These are phyloP conservation scores for Bergia sp. DNA, from an alignment of 92 coral and sea anemone genomes.

Conservation along the genomic window DNA sequence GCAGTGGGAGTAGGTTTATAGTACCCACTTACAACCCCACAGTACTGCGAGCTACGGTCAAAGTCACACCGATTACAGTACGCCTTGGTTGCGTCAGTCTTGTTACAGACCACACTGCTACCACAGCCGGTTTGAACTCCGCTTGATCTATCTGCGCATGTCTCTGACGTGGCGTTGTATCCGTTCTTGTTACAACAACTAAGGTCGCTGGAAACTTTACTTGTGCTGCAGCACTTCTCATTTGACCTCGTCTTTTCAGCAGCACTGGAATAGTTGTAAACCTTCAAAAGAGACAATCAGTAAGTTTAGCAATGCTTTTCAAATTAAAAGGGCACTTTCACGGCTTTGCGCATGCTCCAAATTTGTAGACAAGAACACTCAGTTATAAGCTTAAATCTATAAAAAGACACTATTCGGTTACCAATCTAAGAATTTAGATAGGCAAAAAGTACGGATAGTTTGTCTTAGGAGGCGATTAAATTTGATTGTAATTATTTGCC, in stretches of 20 bases:
- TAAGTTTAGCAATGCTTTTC: too few relatives aligned
- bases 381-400: too few relatives aligned
- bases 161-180: slow-evolving; percentile 71
- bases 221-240: slow-evolving; percentile 83
- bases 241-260: slow-evolving; percentile 66
- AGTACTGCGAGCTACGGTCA: slow-evolving; percentile 58
- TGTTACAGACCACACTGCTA: slow-evolving; percentile 79
- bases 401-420: too few relatives aligned
- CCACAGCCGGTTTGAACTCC: slow-evolving; percentile 83
- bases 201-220: slow-evolving; percentile 59
- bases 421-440: too few relatives aligned
- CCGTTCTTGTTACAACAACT: slow-evolving; percentile 88
- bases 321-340: too few relatives aligned
- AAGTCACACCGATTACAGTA: slow-evolving; percentile 91
- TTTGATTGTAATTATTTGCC: too few relatives aligned
- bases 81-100: slow-evolving; percentile 63
- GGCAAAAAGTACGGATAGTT: too few relatives aligned
- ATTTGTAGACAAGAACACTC: too few relatives aligned
- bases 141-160: slow-evolving; percentile 85
- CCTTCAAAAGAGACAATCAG: slow-evolving; percentile 48
- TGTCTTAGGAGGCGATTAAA: too few relatives aligned
- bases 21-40: slow-evolving; percentile 78
- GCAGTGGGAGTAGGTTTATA: slow-evolving; percentile 70
- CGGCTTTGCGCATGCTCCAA: too few relatives aligned
- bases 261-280: slow-evolving; percentile 86